Evolutionary conservation across 2,888 invertebrate species (phyloP), one percentile per base, ranked within the genome.

Genomic region (Cephus nigrinus): DNA sequence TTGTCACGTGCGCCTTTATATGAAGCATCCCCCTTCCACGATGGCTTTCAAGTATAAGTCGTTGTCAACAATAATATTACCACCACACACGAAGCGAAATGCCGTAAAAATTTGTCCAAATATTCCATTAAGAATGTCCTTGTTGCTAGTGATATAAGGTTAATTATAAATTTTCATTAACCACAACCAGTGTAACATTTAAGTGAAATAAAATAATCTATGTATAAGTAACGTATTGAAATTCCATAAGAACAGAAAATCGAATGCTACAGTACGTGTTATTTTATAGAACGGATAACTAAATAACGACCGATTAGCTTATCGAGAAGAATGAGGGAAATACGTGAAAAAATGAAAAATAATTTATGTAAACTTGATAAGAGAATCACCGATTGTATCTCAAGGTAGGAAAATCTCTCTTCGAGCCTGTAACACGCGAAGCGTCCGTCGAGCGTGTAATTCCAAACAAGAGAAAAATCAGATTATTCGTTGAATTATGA

Each of bases 1-100:
- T 90, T 91, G 89, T 86, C 89, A 88, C 82, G 82, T 88, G 87
- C 80, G 87, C 87, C 86, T 89, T 90, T 91, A 90, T 91, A 91
- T 83, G 85, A 84, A 78, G 76, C 81, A 80, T 76, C 83, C 82
- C 88, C 88, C 87, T 86, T 81, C 87, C 83, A 82, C 79, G 11
- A 33, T 71, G 32, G 71, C 71, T 71, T 33, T 12, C 31, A 33
- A 33, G 32, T 71, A 31, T 31, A 32, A 71, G 71, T 32, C 71
- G 15, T 71, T 33, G 33, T 71, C 71, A 33, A 33, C 71, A 33
- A 33, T 71, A 33, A 71, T 11, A 71, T 71, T 31, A 23, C 30
- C 30, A 69, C 5, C 4, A 32, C 30, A 32, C 55, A 2, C 55
- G 23, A 55, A 55, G 55, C 9, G 2, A 23, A 55, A 55, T 55